Evolutionary conservation across 1,140 invertebrate genomes (phyloP).

Genomic region (Steinernema feltiae): DNA sequence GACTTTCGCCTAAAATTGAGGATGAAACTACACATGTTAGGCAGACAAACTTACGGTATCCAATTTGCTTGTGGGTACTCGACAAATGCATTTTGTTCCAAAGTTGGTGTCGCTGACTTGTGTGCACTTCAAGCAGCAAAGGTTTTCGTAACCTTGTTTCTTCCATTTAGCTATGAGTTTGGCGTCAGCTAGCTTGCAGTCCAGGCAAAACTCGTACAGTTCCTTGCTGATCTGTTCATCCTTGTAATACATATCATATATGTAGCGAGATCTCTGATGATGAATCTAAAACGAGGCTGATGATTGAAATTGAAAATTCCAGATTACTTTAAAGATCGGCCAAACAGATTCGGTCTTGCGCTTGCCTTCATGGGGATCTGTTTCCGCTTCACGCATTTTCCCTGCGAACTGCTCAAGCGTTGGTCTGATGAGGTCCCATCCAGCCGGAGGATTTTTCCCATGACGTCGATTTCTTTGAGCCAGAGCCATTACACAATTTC

Average conservation of each 20-base stretch:
- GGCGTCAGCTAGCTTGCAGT: slow-evolving; percentile 91
- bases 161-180: slow-evolving; percentile 99
- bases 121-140: slow-evolving; percentile 94
- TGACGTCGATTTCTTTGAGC: slow-evolving; percentile 45
- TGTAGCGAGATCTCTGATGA: slow-evolving; percentile 93
- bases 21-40: slow-evolving; percentile 5
- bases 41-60: slow-evolving; percentile 70
- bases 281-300: slow-evolving; percentile 71
- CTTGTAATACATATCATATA: slow-evolving; percentile 92
- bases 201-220: slow-evolving; percentile 91
- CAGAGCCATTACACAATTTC: slow-evolving; percentile 43
- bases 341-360: slow-evolving; percentile 93
- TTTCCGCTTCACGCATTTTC: slow-evolving; percentile 98
- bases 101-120: slow-evolving; percentile 98
- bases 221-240: slow-evolving; percentile 92
- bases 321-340: slow-evolving; percentile 79
- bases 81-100: slow-evolving; percentile 96
- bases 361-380: slow-evolving; percentile 97
- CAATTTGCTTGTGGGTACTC: slow-evolving; percentile 93
- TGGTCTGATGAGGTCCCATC: slow-evolving; percentile 97
- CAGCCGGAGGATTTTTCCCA: slow-evolving; percentile 80
- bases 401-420: slow-evolving; percentile 93
- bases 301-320: slow-evolving; percentile 12
- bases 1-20: slow-evolving; percentile 42
- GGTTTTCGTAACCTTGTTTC: slow-evolving; percentile 97